A percentile compares a stretch with the other conserved stretches of the same genome.
phyloP scores from a whole-genome alignment of 2,113 vertebrate genomes.

The Rhombomys opimus region DNA sequence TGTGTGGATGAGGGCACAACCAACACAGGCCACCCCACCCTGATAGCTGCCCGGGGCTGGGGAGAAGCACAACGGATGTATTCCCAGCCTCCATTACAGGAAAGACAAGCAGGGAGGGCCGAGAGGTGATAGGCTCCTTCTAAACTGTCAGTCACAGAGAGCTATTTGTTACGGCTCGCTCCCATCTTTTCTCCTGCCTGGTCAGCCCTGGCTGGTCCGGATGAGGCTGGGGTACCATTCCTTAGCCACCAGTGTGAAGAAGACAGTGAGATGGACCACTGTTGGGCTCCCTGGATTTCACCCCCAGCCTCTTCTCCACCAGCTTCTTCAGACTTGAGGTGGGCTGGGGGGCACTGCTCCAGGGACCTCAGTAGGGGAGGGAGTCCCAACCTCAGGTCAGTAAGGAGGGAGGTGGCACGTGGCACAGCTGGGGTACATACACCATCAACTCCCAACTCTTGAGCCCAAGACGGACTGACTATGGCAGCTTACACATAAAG shows the following conservation, averaged over 20 bases:
- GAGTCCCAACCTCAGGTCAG: background rate
- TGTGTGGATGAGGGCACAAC: no score
- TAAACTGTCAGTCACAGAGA: no score
- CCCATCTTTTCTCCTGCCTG: no score
- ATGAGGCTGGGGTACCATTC: background rate
- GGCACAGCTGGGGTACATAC: background rate
- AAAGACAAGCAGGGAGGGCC: background rate
- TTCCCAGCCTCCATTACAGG: background rate
- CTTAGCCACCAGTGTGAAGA: rapidly evolving
- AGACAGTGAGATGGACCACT: background rate
- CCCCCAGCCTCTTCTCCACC: background rate
- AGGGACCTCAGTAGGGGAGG: background rate
- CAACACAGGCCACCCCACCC: no score
- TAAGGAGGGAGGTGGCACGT: background rate
- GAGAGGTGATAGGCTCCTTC: background rate
- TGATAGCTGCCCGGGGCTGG: background rate
- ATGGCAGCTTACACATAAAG: background rate
- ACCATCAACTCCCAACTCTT: background rate
- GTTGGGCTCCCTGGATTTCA: no score
- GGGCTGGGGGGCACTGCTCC: background rate
- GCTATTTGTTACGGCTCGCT: no score
- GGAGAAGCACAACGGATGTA: background rate
- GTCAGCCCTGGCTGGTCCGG: no score
- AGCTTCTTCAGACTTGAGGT: background rate
- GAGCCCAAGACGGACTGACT: background rate